A percentile compares a stretch with the other conserved stretches of the same genome.
These are phyloP conservation scores for Eucera pruinosa DNA, from an alignment of 2,888 invertebrate genomes.

Conservation along the genomic window DNA sequence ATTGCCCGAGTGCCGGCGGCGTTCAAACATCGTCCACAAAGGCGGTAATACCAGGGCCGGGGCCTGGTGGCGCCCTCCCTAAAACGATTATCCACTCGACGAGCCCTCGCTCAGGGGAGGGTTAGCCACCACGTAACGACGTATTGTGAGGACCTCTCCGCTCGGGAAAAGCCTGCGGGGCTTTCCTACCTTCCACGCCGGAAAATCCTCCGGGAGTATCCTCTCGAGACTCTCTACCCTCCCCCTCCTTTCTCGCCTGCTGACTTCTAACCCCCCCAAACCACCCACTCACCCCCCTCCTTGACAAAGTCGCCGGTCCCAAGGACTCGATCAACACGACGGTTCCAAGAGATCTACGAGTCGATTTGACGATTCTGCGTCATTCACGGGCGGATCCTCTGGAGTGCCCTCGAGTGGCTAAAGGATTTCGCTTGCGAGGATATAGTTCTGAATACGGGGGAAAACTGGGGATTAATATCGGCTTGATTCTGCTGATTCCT, in stretches of 20 bases:
- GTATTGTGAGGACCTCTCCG: conserved; percentile 79
- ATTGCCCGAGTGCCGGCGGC: conserved; percentile 81
- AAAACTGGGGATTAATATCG: conserved; percentile 31
- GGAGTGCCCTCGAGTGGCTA: conserved; percentile 26
- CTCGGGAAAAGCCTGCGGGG: conserved; percentile 76
- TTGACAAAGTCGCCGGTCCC: conserved; percentile 26
- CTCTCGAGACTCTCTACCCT: conserved; percentile 66
- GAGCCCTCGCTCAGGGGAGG: conserved; percentile 75
- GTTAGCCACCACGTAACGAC: conserved; percentile 80
- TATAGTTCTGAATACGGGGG: conserved; percentile 2
- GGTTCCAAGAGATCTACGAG: conserved; percentile 35
- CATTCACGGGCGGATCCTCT: conserved; percentile 23
- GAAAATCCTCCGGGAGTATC: conserved; percentile 74
- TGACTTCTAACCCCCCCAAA: conserved; percentile 16
- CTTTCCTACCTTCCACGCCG: conserved; percentile 71
- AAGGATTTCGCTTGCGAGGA: conserved; percentile 27
- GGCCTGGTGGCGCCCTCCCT: conserved; percentile 75
- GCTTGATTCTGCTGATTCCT: conserved; percentile 17
- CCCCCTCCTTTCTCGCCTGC: conserved; percentile 18
- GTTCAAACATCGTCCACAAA: conserved; percentile 82
- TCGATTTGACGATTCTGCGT: conserved; percentile 30
- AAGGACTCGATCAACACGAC: conserved; percentile 45
- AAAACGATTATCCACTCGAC: conserved; percentile 83
- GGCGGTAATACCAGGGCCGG: conserved; percentile 78
- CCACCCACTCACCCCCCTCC: conserved; percentile 3